Conservation (phyloP, 1,140 invertebrate genomes). For the Drosophila pruinosa region DNA sequence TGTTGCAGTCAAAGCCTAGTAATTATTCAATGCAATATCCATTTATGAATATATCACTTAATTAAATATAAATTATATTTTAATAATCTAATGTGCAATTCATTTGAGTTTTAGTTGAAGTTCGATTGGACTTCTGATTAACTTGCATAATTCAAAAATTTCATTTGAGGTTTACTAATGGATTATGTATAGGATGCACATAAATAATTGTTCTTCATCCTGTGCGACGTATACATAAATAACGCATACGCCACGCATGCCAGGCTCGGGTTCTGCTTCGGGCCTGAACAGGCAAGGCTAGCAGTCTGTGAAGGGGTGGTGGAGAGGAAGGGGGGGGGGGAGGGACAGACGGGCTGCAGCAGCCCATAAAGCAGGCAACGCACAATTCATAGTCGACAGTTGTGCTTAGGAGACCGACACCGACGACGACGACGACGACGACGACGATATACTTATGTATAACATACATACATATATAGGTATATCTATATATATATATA, state of each 20-base stretch:
- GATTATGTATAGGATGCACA: constrained; percentile 43
- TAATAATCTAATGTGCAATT: not conserved
- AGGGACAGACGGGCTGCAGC: not conserved
- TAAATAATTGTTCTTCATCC: constrained; percentile 36
- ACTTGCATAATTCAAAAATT: constrained; percentile 23
- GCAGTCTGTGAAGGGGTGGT: not conserved
- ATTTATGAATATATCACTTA: not conserved
- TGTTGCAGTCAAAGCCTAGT: not conserved
- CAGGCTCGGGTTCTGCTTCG: not conserved
- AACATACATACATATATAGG: not conserved
- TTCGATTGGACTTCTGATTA: constrained; percentile 7
- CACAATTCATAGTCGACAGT: constrained; percentile 47
- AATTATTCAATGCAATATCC: not conserved
- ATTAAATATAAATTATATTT: not conserved
- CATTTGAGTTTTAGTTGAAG: not conserved
- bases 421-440: too few species aligned
- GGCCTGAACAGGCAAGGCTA: not conserved
- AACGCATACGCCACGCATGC: constrained; percentile 63
- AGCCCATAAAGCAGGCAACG: constrained; percentile 8
- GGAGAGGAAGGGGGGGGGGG: not conserved
- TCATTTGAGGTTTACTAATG: constrained; percentile 32
- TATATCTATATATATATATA: not conserved
- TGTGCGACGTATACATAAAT: constrained; percentile 44
- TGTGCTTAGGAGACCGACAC: constrained; percentile 39
- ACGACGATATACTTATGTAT: constrained; percentile 28